phyloP scores from a whole-genome alignment of 2,888 invertebrate species.

The Norana najaformis region DNA sequence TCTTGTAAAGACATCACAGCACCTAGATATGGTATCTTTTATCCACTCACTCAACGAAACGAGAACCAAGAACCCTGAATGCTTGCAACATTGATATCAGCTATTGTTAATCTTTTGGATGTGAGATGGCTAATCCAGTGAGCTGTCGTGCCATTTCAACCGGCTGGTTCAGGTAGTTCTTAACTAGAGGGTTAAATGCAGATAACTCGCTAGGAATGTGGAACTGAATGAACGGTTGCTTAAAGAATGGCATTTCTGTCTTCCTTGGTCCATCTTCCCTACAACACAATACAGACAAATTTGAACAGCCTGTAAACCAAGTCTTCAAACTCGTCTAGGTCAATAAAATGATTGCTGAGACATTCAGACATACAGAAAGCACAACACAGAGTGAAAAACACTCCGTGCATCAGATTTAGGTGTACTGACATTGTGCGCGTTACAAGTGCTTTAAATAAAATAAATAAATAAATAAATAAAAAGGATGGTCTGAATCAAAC shows the following conservation, averaged over 20 bases:
- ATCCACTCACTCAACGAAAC: neutral
- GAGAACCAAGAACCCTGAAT: conserved; percentile 21
- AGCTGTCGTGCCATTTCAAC: neutral
- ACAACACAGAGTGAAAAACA: too few relatives aligned
- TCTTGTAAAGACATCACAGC: neutral
- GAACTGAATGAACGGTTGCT: neutral
- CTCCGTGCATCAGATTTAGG: too few relatives aligned
- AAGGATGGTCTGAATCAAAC: neutral
- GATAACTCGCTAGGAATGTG: conserved; percentile 25
- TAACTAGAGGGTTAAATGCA: conserved; percentile 20
- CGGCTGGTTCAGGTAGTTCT: conserved; percentile 17
- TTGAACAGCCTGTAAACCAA: neutral
- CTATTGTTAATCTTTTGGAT: neutral
- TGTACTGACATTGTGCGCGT: too few relatives aligned
- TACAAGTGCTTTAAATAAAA: too few relatives aligned
- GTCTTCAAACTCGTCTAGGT: neutral
- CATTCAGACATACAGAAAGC: too few relatives aligned
- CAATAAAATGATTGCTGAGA: neutral
- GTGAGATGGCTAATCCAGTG: neutral
- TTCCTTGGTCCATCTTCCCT: neutral
- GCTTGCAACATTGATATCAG: neutral
- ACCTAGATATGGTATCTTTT: neutral
- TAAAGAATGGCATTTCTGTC: neutral
- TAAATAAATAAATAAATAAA: too few relatives aligned
- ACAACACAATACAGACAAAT: neutral